A percentile compares a stretch with the other conserved stretches of the same genome.
Conservation (phyloP, 2,797 vertebrate genomes). For the Anguilla megastoma region DNA sequence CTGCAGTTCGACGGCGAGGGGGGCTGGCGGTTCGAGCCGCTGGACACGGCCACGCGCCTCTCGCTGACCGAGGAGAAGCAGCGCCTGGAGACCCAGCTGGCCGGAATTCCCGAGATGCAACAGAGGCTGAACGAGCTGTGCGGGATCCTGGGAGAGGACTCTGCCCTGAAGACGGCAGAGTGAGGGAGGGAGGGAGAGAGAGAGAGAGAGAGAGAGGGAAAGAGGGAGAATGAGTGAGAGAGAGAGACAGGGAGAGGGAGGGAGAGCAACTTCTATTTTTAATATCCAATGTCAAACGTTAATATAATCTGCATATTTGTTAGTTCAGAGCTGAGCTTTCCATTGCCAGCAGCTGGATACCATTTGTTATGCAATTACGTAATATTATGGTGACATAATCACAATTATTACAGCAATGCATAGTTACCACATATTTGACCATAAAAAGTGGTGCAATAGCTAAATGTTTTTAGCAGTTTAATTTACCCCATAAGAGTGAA, state of each 20-base stretch:
- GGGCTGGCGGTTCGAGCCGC: conserved; percentile 91
- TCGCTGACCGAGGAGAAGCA: conserved; percentile 95
- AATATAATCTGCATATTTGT: not conserved
- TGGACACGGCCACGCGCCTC: conserved; percentile 91
- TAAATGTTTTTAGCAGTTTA: not conserved
- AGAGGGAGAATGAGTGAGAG: not conserved
- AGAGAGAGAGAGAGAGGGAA: not conserved
- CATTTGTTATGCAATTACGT: not conserved
- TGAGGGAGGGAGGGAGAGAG: not conserved
- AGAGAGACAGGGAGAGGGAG: not conserved
- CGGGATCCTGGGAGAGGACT: conserved; percentile 95
- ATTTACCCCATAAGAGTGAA: not conserved
- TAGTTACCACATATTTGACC: not conserved
- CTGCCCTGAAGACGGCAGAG: conserved; percentile 81
- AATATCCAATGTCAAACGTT: not conserved
- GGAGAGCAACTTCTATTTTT: not conserved
- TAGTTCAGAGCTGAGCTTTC: not conserved
- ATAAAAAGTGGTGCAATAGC: not conserved
- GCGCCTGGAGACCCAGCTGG: conserved; percentile 90
- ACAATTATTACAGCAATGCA: not conserved
- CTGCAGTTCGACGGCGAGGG: conserved; percentile 97
- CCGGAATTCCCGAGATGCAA: conserved; percentile 96
- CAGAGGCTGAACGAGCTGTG: conserved; percentile 93
- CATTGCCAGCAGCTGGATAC: not conserved
- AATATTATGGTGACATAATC: not conserved